Conservation (phyloP, 2,113 vertebrate genomes). For the Notiomystis cincta region DNA sequence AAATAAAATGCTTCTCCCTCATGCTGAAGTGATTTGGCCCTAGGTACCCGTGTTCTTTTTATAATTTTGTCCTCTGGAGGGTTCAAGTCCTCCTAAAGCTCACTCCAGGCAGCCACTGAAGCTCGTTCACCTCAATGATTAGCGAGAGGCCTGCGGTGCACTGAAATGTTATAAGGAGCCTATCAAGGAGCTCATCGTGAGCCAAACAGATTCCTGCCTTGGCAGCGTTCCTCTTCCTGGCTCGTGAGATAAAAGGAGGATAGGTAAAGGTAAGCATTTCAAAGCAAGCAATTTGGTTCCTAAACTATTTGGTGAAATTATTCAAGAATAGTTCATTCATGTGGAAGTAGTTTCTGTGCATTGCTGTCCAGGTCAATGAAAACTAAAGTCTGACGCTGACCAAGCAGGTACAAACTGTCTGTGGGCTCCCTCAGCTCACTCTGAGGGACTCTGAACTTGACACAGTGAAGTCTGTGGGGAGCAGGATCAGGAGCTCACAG, state of each 20-base stretch:
- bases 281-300: constrained; percentile 18
- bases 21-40: constrained; percentile 7
- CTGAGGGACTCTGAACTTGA: background rate
- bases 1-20: constrained; percentile 25
- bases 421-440: background rate
- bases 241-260: constrained; percentile 43
- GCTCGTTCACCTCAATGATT: background rate
- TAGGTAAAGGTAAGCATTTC: constrained; percentile 43
- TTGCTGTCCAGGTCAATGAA: constrained; percentile 40
- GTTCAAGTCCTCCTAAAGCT: constrained; percentile 23
- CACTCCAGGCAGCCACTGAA: constrained; percentile 24
- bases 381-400: background rate
- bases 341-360: background rate
- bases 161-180: background rate
- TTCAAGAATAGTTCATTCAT: constrained; percentile 19
- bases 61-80: constrained; percentile 16
- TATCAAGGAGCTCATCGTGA: background rate
- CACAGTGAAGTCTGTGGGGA: background rate
- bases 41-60: background rate
- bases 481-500: background rate
- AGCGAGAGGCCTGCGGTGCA: background rate
- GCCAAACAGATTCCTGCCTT: constrained; percentile 37
- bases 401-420: constrained; percentile 17
- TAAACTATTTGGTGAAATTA: constrained; percentile 52
- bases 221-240: constrained; percentile 31